A percentile compares a stretch with the other conserved stretches of the same genome.
phyloP scores from a whole-genome alignment of 2,888 invertebrate species.

The Pterostichus niger region DNA sequence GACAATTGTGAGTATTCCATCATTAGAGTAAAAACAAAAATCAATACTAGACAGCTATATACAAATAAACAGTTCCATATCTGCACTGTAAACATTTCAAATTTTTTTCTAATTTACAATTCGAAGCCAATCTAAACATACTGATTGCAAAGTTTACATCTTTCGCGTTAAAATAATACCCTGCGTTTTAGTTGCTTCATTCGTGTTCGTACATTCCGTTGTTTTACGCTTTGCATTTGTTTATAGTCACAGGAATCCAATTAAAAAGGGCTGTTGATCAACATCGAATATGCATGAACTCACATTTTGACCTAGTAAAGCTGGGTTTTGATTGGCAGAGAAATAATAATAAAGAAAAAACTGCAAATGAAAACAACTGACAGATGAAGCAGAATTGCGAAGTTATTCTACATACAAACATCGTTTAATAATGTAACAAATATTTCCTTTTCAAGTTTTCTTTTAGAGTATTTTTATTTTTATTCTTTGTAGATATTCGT shows the following conservation, averaged over 20 bases:
- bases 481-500: background rate
- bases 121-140: background rate
- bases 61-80: background rate
- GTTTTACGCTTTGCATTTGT: constrained; percentile 1
- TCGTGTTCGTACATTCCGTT: background rate
- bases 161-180: constrained; percentile 26
- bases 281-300: constrained; percentile 18
- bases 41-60: background rate
- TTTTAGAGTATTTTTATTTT: no score
- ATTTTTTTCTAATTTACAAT: constrained; percentile 11
- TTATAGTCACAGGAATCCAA: background rate
- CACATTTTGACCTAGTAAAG: background rate
- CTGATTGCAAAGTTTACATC: constrained; percentile 16
- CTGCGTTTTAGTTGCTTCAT: background rate
- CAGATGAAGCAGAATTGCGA: no score
- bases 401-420: no score
- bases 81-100: background rate
- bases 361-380: background rate
- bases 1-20: background rate
- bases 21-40: constrained; percentile 10
- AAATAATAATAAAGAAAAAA: background rate
- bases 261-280: background rate
- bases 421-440: no score
- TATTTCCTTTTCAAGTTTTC: no score
- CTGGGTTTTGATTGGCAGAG: background rate